A percentile compares a stretch with the other conserved stretches of the same genome.
These are phyloP conservation scores for Pocota personata DNA, from an alignment of 2,888 invertebrate genomes.

Conservation along the genomic window DNA sequence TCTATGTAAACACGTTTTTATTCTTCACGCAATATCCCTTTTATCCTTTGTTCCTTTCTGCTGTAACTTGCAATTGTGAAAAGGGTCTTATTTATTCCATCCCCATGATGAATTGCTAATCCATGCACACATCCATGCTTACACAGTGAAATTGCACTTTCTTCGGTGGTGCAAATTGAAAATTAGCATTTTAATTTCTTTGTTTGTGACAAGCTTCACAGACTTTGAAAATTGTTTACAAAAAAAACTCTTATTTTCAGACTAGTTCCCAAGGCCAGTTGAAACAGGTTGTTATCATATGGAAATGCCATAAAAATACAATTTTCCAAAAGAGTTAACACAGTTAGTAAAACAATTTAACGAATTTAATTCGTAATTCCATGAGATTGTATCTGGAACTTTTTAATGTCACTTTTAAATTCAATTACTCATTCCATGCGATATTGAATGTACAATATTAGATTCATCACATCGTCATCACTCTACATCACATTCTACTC, in stretches of 20 bases:
- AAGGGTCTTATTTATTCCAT: constrained; percentile 6
- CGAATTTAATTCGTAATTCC: neutral
- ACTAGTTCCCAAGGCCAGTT: neutral
- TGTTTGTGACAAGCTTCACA: constrained; percentile 3
- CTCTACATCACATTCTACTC: neutral
- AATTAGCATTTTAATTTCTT: constrained; percentile 45
- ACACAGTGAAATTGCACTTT: constrained; percentile 14
- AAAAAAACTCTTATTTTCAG: neutral
- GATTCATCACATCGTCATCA: neutral
- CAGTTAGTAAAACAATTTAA: neutral
- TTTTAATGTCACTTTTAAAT: neutral
- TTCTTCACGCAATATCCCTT: neutral
- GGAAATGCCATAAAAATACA: neutral
- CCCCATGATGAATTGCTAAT: constrained; percentile 22
- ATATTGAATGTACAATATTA: too few species aligned
- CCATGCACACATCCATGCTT: neutral
- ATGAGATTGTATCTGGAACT: neutral
- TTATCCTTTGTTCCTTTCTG: neutral
- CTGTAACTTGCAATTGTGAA: constrained; percentile 36
- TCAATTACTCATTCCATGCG: neutral
- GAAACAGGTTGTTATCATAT: neutral
- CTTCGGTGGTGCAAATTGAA: neutral
- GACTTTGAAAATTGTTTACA: neutral
- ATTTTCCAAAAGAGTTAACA: neutral
- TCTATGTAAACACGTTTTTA: neutral